Evolutionary conservation across 2,797 vertebrate genomes (phyloP).

Genomic region (Trachops cirrhosus): DNA sequence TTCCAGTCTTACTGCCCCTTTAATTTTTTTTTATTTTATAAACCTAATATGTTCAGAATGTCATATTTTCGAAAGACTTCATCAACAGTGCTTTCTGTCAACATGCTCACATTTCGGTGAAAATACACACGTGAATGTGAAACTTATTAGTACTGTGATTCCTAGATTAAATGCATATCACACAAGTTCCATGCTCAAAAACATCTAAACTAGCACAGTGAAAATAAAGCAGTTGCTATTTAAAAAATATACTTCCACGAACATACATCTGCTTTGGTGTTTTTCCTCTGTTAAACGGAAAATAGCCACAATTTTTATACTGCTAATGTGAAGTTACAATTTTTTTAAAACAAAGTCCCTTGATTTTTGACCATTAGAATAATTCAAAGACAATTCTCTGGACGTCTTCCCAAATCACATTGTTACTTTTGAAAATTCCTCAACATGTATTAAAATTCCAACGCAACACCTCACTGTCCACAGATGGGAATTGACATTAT

Average conservation of each 20-base stretch:
- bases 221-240: neutral
- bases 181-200: neutral
- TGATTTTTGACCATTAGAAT: neutral
- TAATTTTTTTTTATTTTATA: neutral
- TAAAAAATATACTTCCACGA: neutral
- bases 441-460: constrained; percentile 67
- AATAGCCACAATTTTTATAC: neutral
- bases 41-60: neutral
- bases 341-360: neutral
- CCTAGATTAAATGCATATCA: neutral
- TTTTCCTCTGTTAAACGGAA: neutral
- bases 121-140: constrained; percentile 37
- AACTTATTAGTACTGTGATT: constrained; percentile 5
- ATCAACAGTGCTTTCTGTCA: neutral
- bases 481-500: neutral
- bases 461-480: neutral
- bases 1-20: neutral
- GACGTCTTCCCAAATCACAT: constrained; percentile 7
- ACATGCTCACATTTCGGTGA: constrained; percentile 18
- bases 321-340: neutral
- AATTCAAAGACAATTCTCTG: constrained; percentile 44
- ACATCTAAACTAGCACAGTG: neutral
- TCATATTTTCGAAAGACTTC: neutral
- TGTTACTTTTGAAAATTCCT: constrained; percentile 54
- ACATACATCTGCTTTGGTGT: neutral